These are phyloP conservation scores for Nibea coibor DNA, from an alignment of 2,113 vertebrate genomes.

Conservation along the genomic window DNA sequence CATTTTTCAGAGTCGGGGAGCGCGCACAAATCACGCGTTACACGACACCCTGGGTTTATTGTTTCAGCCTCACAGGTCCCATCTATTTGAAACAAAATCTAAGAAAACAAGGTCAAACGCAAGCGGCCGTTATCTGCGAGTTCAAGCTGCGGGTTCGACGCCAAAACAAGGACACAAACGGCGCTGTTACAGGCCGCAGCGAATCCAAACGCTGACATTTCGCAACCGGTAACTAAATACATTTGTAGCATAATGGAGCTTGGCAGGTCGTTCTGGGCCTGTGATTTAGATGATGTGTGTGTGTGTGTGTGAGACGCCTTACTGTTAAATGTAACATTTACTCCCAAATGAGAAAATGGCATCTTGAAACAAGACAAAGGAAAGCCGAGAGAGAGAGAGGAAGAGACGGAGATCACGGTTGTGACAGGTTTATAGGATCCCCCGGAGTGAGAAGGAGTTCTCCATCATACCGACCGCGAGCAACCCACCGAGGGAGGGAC, in stretches of 20 bases:
- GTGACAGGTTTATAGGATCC: slow-evolving; percentile 82
- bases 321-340: slow-evolving; percentile 20
- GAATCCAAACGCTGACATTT: slow-evolving; percentile 46
- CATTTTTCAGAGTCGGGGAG: slow-evolving; percentile 16
- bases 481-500: slow-evolving; percentile 65
- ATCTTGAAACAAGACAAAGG: slow-evolving; percentile 27
- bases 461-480: slow-evolving; percentile 56
- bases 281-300: slow-evolving; percentile 65
- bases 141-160: slow-evolving; percentile 20
- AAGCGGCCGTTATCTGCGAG: slow-evolving; percentile 44
- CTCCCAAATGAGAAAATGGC: neutral
- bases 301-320: slow-evolving; percentile 10
- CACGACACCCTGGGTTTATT: slow-evolving; percentile 35
- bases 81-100: slow-evolving; percentile 60
- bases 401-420: slow-evolving; percentile 51
- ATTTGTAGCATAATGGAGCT: slow-evolving; percentile 74
- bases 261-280: slow-evolving; percentile 57
- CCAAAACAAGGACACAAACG: slow-evolving; percentile 47
- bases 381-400: slow-evolving; percentile 23
- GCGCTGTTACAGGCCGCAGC: slow-evolving; percentile 15
- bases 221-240: slow-evolving; percentile 72
- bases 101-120: slow-evolving; percentile 57
- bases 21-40: slow-evolving; percentile 32
- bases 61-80: slow-evolving; percentile 38
- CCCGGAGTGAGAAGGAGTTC: slow-evolving; percentile 72